Conservation (phyloP, 2,797 vertebrate species). For the Gymnoscopelus microlampas region DNA sequence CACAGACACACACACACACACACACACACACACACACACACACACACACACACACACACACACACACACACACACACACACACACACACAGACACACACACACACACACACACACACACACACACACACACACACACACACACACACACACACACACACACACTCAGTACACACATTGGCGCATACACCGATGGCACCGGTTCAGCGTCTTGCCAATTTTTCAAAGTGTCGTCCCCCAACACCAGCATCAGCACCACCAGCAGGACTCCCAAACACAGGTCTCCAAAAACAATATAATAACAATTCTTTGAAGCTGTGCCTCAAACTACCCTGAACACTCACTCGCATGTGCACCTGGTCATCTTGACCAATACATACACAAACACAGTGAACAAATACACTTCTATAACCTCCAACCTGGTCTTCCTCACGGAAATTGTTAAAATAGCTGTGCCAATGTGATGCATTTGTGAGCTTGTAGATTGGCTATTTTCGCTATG, state of each 20-base stretch:
- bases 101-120: too few species aligned
- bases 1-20: not conserved
- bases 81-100: not conserved
- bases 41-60: not conserved
- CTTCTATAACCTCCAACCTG: too few species aligned
- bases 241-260: not conserved
- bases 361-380: not conserved
- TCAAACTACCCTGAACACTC: not conserved
- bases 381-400: too few species aligned
- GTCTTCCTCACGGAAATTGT: too few species aligned
- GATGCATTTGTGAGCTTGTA: too few species aligned
- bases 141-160: not conserved
- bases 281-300: conserved; percentile 15
- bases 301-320: not conserved
- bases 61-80: not conserved
- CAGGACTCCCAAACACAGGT: not conserved
- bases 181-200: conserved; percentile 1
- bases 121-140: too few species aligned
- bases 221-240: not conserved
- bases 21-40: conserved; percentile 6
- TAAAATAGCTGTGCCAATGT: too few species aligned
- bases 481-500: too few species aligned
- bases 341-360: not conserved
- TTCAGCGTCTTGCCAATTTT: conserved; percentile 27
- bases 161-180: too few species aligned